Percentiles rank a stretch among this genome's conserved stretches.
Evolutionary conservation across 2,113 vertebrate genomes (phyloP).

Genomic region (Carlito syrichta): DNA sequence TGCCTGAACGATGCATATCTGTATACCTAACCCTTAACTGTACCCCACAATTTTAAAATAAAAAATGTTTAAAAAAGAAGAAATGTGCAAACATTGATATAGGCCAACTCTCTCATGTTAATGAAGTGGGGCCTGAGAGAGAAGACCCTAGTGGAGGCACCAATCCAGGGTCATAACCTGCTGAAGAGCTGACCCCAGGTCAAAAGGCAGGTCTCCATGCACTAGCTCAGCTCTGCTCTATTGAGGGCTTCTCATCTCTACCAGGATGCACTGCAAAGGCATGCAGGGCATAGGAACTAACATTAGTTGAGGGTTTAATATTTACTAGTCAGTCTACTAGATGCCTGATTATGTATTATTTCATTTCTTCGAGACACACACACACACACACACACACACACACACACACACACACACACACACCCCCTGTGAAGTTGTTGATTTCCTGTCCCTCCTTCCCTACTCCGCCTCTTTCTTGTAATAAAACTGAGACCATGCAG

Average conservation of each 20-base stretch:
- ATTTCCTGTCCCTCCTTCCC: neutral
- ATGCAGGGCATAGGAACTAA: neutral
- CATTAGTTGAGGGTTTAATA: neutral
- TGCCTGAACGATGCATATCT: no score
- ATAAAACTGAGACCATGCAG: neutral
- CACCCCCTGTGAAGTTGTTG: neutral
- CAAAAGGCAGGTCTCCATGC: neutral
- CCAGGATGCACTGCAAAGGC: neutral
- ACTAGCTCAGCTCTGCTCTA: neutral
- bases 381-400: neutral
- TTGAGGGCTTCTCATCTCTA: neutral
- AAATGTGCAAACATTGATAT: neutral
- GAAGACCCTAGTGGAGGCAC: neutral
- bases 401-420: neutral
- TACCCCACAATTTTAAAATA: no score
- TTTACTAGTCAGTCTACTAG: neutral
- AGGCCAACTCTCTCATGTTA: neutral
- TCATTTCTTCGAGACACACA: neutral
- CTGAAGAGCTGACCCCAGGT: neutral
- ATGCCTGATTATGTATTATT: neutral
- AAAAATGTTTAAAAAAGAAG: no score
- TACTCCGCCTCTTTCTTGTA: neutral
- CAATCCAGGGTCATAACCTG: neutral
- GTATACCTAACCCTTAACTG: no score
- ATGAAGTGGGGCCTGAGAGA: neutral